Conservation (phyloP, 2,888 invertebrate species). For the Cheiracanthium punctorium region DNA sequence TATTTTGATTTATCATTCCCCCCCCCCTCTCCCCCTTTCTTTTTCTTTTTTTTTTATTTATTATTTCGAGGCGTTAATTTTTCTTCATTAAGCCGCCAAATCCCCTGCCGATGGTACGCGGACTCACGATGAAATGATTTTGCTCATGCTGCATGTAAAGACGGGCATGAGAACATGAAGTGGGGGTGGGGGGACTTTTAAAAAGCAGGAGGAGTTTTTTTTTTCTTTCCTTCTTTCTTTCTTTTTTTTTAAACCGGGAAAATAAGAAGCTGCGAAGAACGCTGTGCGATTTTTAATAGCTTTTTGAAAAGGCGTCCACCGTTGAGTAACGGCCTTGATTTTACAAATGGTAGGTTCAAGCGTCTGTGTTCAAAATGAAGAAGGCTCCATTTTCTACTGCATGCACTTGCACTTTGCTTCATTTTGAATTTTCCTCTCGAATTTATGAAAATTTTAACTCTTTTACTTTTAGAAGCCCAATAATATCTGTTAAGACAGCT, state of each 20-base stretch:
- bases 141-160: not conserved
- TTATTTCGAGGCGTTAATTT: constrained; percentile 54
- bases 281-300: not conserved
- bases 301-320: not conserved
- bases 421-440: no score
- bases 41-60: constrained; percentile 49
- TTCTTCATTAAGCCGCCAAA: constrained; percentile 62
- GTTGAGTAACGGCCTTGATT: not conserved
- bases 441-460: no score
- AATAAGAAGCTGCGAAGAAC: not conserved
- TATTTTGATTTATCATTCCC: constrained; percentile 16
- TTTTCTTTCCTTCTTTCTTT: no score
- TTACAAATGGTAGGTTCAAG: not conserved
- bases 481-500: no score
- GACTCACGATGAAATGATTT: not conserved
- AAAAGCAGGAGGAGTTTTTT: not conserved
- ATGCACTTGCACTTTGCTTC: no score
- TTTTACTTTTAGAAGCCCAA: no score
- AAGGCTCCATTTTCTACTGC: no score
- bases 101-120: constrained; percentile 45
- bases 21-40: no score
- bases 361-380: no score
- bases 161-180: not conserved
- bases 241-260: no score
- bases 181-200: not conserved